A percentile compares a stretch with the other conserved stretches of the same genome.
Evolutionary conservation across 1,140 invertebrate species (phyloP).

Genomic region (Drosophila nikananu): DNA sequence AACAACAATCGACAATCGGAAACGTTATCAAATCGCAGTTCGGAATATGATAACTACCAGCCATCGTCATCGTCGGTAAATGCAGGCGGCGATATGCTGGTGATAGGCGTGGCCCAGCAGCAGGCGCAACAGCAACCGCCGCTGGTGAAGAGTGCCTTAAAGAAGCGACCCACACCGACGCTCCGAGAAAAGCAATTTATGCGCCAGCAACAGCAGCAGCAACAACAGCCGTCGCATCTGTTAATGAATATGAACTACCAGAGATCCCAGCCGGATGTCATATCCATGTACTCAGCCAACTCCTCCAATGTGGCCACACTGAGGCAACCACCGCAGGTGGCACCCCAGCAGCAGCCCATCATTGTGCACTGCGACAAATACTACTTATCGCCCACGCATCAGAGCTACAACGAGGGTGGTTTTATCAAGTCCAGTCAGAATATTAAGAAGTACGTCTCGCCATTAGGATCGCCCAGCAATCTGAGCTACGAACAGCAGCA

Average conservation of each 20-base stretch:
- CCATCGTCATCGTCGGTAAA: slow-evolving; percentile 23
- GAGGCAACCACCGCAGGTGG: slow-evolving; percentile 71
- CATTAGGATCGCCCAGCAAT: slow-evolving; percentile 66
- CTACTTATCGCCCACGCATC: slow-evolving; percentile 80
- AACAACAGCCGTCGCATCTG: slow-evolving; percentile 33
- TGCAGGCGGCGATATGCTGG: slow-evolving; percentile 61
- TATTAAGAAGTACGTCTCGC: slow-evolving; percentile 81
- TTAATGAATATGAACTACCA: slow-evolving; percentile 50
- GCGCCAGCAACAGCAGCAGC: slow-evolving; percentile 40
- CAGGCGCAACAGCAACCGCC: slow-evolving; percentile 65
- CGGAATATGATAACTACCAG: slow-evolving; percentile 81
- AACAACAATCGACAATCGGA: slow-evolving; percentile 75
- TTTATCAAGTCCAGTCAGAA: slow-evolving; percentile 84
- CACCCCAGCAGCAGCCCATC: slow-evolving; percentile 76
- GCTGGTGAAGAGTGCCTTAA: slow-evolving; percentile 71
- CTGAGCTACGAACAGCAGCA: slow-evolving; percentile 63
- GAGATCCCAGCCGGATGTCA: slow-evolving; percentile 60
- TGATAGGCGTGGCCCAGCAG: slow-evolving; percentile 73
- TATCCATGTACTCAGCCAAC: slow-evolving; percentile 79
- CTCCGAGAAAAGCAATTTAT: slow-evolving; percentile 65
- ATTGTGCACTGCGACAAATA: slow-evolving; percentile 83
- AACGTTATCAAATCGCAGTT: slow-evolving; percentile 79
- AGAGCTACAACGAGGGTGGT: slow-evolving; percentile 77
- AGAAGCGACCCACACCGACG: slow-evolving; percentile 71
- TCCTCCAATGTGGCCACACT: slow-evolving; percentile 81